Evolutionary conservation across 1,140 invertebrate species (phyloP), one percentile per base, ranked within the genome.

Genomic region (Brachionus sp.): DNA sequence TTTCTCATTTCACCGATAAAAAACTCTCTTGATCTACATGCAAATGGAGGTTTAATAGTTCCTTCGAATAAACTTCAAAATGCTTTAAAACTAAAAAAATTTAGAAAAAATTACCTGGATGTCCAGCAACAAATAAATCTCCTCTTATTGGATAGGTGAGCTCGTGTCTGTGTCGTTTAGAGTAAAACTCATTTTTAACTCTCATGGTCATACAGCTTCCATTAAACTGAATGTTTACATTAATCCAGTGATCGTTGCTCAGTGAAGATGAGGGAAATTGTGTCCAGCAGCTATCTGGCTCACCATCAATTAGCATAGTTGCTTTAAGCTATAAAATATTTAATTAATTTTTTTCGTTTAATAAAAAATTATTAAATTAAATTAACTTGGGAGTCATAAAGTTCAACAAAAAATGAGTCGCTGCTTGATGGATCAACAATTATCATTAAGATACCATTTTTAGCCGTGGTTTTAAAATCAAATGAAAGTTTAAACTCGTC

Each of bases 1-100:
- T 80, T 66, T 80, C 77, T 80, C 77, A 80, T 57, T 42, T 80
- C 77, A 29, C 77, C 77, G 10, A 62, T 12, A 66, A 80, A 80
- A 66, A 80, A 80, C 9, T 66, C 62, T 62, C 77, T 37, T 33
- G 77, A 62, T 33, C 50, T 25, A 62, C 77, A 80, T 33, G 77
- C 77, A 25, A 80, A 80, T 13, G 77, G 77, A 29, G 77, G 77
- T 5, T 23, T 44, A 2, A 80, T 62, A 37, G 77, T 80, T 29
- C 39, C 75, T 78, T 57, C 9, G 25, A 35, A 1, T 16, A 5
- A 75, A 37, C 0, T 44, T 39, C 5, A 23, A 37, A 25, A 25
- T 42, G 9, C 3, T 23, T 23, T 2, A 62, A 19, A n/a, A 16
- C 0, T 13, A 33, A 62, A 50, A 50, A 5, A 10, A 35, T 13